Percentiles rank a stretch among this genome's conserved stretches.
Evolutionary conservation across 1,140 invertebrate species (phyloP).

Genomic region (Reticulitermes speratus): DNA sequence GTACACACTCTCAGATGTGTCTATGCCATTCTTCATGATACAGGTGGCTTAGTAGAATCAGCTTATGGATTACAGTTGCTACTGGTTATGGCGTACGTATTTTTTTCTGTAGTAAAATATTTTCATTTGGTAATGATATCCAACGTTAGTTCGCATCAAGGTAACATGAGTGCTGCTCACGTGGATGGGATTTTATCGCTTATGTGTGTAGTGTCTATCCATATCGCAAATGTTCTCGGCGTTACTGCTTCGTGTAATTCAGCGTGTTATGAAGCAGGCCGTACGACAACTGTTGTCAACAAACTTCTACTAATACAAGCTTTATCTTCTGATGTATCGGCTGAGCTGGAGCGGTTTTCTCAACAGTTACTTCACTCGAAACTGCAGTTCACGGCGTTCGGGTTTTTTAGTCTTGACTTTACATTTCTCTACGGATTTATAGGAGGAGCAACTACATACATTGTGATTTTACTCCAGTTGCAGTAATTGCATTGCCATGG

Average conservation of each 20-base stretch:
- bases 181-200: neutral
- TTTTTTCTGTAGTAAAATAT: neutral
- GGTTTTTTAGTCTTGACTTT: neutral
- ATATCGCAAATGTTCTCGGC: neutral
- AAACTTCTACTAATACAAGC: neutral
- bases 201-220: neutral
- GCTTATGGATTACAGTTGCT: neutral
- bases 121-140: slow-evolving; percentile 3
- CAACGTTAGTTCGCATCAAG: neutral
- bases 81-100: neutral
- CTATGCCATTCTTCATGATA: neutral
- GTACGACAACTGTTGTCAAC: neutral
- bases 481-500: neutral
- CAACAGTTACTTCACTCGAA: slow-evolving; percentile 11
- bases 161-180: neutral
- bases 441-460: slow-evolving; percentile 3
- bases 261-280: neutral
- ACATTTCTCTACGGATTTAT: slow-evolving; percentile 11
- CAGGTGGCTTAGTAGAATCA: neutral
- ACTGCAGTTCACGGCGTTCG: neutral
- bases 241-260: neutral
- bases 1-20: neutral
- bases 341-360: neutral
- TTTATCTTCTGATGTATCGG: neutral
- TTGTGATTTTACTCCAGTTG: slow-evolving; percentile 18